Evolutionary conservation across 37 sponge, comb jelly and placozoan genomes (phyloP).

Genomic region (Oscarella lobularis): DNA sequence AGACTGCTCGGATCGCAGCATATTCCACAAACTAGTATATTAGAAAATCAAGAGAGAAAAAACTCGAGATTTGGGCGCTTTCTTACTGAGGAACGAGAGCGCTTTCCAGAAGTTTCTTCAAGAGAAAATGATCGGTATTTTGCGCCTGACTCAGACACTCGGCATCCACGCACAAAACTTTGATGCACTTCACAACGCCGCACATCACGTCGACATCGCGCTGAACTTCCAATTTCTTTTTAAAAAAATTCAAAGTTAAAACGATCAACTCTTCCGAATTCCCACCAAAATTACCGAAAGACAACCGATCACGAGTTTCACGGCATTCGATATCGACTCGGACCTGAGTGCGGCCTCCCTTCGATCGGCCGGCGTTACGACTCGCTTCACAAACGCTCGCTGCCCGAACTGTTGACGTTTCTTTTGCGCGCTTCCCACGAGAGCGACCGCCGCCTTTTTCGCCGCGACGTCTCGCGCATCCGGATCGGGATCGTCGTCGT

Average conservation of each 20-base stretch:
- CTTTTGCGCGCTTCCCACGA: background rate
- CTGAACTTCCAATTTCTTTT: background rate
- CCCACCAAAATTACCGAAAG: background rate
- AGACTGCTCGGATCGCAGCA: background rate
- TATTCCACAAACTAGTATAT: background rate
- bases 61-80: background rate
- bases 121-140: background rate
- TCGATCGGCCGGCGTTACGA: background rate
- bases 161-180: background rate
- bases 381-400: background rate
- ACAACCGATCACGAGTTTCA: background rate
- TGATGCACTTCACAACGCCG: background rate
- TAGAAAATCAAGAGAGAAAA: background rate
- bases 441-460: background rate
- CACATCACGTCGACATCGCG: conserved; percentile 1
- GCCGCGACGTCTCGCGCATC: background rate
- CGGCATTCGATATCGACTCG: background rate
- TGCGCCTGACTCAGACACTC: background rate
- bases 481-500: no score
- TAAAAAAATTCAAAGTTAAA: no score
- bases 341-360: no score
- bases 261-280: no score
- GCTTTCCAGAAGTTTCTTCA: background rate
- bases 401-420: background rate
- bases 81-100: background rate